Evolutionary conservation across 1,140 invertebrate genomes (phyloP), one percentile per base, ranked within the genome.

Genomic region (Temnothorax longispinosus): DNA sequence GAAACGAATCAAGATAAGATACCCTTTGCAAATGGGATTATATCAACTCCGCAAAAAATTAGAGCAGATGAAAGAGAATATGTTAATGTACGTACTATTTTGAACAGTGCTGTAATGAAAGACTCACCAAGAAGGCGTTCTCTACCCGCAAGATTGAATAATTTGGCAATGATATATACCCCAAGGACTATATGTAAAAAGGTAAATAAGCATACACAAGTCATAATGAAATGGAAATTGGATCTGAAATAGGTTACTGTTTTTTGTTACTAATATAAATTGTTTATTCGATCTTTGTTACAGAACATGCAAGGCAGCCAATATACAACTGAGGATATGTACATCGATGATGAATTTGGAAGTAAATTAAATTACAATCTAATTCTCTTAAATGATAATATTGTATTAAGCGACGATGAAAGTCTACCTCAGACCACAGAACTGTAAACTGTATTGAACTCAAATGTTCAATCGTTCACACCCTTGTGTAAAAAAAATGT

Each of bases 321-420:
- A 35, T 84, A 21, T 77, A 91, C 89, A 2, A 69, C 91, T 3
- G 93, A 94, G 67, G 93, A 94, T 67, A 67, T 94, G 56, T 94
- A 94, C 27, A 93, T 94, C 78, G 94, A 94, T 27, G 94, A 94
- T 74, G 94, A 94, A 80, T 94, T 94, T 52, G 92, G 86, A 11
- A 90, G 91, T 32, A 90, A 41, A 65, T 91, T 94, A 62, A 94
- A 93, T 38, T 76, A 92, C 21, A 94, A 94, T 77, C 91, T 94
- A 91, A 58, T 92, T 44, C 88, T 94, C n/a, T 80, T 93, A 80
- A 69, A 92, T 11, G 88, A 92, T 38, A 18, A 71, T 38, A 67
- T 41, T 50, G 3, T 69, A 44, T 74, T 80, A 4, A 10, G 38
- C 21, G 90, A 93, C 64, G 78, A 91, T 41, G 89, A 93, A 71